Base-by-base conservation (phyloP, 1,140 invertebrate genomes). In the Eurytemora carolleeae region DNA sequence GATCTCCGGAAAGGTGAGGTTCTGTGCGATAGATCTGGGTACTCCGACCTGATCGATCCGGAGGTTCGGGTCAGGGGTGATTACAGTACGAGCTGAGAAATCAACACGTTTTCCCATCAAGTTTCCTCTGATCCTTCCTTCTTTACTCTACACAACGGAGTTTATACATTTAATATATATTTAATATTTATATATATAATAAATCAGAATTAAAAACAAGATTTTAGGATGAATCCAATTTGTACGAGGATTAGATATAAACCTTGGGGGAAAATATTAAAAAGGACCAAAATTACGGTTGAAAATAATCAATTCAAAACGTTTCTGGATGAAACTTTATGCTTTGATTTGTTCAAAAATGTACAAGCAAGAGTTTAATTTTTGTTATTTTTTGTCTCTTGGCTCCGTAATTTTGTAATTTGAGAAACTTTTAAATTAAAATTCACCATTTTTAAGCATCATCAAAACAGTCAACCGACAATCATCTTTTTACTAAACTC, bases 21-120 rank as follows among this genome's bases (percentile, higher is more conserved):
- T 99, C 71, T 98, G 94, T 3, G 96, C 96, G 69, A 99, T 98
- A 25, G 90, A 93, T 61, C 93, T 77, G 0, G 96, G 96, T 0
- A 99, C 93, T 55, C 96, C 96, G 52, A 99, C 94, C 78, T 96
- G 95, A 74, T 98, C 92, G 69, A 99, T 97, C 63, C 90, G 79
- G 26, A 99, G 76, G 76, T 98, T 99, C 0, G 96, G 96, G 81
- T 99, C 96, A 0, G 96, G 94, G 7, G 95, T 98, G 70, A 99
- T 99, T 65, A 99, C 96, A 69, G 95, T 99, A 73, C 96, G 82
- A 3, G 93, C 96, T 0, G 94, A 98, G 70, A 99, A 99, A 69
- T 99, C 96, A 0, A 99, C 96, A 77, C 96, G 89, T 72, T 99
- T 99, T 63, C 96, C 96, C 95, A 99, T 99, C 66, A 99, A 79